Base-by-base conservation (phyloP, 2,888 invertebrate species). In the Zaprionus obscuricornis region DNA sequence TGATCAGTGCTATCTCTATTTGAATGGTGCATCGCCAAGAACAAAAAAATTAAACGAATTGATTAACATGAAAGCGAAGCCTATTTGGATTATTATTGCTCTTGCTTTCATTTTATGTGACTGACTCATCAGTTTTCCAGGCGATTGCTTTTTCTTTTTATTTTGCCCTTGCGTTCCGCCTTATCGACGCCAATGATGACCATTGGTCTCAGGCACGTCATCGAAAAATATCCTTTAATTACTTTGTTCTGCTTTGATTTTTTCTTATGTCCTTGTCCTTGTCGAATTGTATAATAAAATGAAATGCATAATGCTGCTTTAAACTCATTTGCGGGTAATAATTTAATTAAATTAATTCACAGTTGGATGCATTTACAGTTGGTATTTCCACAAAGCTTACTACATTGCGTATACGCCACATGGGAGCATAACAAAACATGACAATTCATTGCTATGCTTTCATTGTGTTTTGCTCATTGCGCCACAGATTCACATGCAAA, bases 111-210 rank as follows among this genome's bases (percentile, higher is more conserved):
- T 39, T 10, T 13, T 39, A 10, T 4, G 13, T 27, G 22, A 37
- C 51, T 71, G 68, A 69, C 52, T 69, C 45, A 66, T 51, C 72
- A 56, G 42, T 31, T 69, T 69, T 66, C 46, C 49, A 34, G 27
- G 3, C 42, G 45, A 52, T 13, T 51, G 46, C 18, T 10, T 31
- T 5, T 18, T 16, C n/a, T 34, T 51, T 36, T 62, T 45, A 62
- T 29, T 6, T 36, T 14, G 43, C 34, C 13, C 26, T 34, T 40
- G 10, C 17, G 46, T 10, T 22, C 46, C 49, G 52, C 13, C 63
- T 46, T 54, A 43, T 43, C 26, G 67, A 47, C 57, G 63, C 49
- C 67, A 47, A 14, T 29, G 36, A 39, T 13, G 43, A 31, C 31
- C 58, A 58, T 67, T 47, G 54, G 46, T 54, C 40, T 20, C 8